These are phyloP conservation scores for Zaprionus taronus DNA, from an alignment of 1,140 invertebrate species.

Conservation along the genomic window DNA sequence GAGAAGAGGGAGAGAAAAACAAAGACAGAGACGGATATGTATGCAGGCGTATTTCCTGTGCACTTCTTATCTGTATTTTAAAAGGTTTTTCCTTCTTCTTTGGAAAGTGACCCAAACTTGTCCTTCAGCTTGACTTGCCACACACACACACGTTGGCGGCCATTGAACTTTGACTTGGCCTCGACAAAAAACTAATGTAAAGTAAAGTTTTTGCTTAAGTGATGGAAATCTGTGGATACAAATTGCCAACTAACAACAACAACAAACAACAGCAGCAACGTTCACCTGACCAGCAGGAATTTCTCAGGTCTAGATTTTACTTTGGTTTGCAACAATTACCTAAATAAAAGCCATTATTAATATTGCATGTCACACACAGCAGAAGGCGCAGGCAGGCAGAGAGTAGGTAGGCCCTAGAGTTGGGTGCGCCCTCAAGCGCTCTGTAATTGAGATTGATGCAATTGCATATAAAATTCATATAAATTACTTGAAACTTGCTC, in stretches of 20 bases:
- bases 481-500: conserved; percentile 70
- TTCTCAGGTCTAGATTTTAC: conserved; percentile 33
- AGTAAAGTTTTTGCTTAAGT: conserved; percentile 27
- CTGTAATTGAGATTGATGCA: conserved; percentile 79
- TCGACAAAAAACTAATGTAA: not conserved
- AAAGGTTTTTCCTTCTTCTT: conserved; percentile 10
- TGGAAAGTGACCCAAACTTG: conserved; percentile 35
- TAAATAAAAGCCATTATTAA: conserved; percentile 80
- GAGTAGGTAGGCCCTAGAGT: not conserved
- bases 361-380: conserved; percentile 72
- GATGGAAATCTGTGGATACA: conserved; percentile 28
- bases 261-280: conserved; percentile 23
- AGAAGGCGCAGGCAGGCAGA: not conserved
- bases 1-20: not conserved
- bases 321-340: conserved; percentile 67
- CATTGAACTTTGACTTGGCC: conserved; percentile 62
- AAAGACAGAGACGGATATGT: not conserved
- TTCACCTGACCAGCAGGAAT: conserved; percentile 15
- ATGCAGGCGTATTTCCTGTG: conserved; percentile 37
- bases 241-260: conserved; percentile 4
- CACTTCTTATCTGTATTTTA: conserved; percentile 38
- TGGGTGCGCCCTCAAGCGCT: conserved; percentile 47
- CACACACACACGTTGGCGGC: conserved; percentile 37
- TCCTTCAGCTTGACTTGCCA: conserved; percentile 64
- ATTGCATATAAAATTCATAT: conserved; percentile 80